Conservation (phyloP, 2,888 invertebrate genomes). For the Phytoseiulus persimilis region DNA sequence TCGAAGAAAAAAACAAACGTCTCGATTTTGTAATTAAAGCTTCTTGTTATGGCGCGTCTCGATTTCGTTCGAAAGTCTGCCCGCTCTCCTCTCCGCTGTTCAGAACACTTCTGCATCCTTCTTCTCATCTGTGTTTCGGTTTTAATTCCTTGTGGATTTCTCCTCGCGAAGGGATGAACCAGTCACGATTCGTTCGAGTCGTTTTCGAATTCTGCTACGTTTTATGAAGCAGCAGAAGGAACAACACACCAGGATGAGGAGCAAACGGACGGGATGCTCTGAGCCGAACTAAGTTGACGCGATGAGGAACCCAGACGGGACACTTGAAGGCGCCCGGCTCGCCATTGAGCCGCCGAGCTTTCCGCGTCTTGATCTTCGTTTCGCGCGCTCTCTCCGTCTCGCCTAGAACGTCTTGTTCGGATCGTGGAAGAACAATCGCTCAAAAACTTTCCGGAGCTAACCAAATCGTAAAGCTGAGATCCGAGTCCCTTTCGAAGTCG, state of each 20-base stretch:
- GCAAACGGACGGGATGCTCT: neutral
- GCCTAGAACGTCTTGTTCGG: neutral
- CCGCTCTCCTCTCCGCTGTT: neutral
- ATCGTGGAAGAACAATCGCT: too few relatives aligned
- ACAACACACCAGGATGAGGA: neutral
- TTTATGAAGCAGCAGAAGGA: neutral
- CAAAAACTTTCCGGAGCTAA: too few relatives aligned
- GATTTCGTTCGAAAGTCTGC: neutral
- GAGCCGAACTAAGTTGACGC: neutral
- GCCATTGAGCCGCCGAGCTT: neutral
- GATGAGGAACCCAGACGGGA: neutral
- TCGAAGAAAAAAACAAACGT: neutral
- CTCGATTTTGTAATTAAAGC: constrained; percentile 5
- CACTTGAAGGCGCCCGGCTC: neutral
- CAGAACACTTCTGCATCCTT: neutral
- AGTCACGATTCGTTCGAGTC: neutral
- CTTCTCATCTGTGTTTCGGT: neutral
- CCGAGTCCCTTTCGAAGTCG: too few relatives aligned
- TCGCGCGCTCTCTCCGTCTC: neutral
- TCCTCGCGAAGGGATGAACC: neutral
- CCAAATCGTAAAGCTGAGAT: too few relatives aligned
- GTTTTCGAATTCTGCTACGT: constrained; percentile 5
- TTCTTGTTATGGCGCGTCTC: neutral
- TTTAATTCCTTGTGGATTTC: neutral
- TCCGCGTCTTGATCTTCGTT: neutral